Percentiles rank a stretch among this genome's conserved stretches.
Evolutionary conservation across 2,113 vertebrate species (phyloP).

Genomic region (Poeciliopsis prolifica): DNA sequence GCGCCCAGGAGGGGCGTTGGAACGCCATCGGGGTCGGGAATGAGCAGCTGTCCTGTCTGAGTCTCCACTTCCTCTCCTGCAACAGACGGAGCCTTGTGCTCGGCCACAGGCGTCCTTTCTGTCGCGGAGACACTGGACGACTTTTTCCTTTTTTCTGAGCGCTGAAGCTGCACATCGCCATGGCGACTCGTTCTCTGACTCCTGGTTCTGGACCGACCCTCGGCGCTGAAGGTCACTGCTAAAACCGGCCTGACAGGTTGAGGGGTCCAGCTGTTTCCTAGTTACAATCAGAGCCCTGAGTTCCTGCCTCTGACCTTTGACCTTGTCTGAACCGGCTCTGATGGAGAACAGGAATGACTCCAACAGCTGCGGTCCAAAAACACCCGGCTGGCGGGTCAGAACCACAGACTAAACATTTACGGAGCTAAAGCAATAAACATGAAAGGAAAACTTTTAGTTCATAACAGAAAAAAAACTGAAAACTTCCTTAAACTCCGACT

Average conservation of each 20-base stretch:
- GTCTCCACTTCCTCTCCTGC: conserved; percentile 52
- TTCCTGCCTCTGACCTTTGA: conserved; percentile 25
- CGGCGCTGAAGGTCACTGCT: neutral
- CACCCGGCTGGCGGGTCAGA: no score
- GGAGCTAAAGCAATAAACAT: no score
- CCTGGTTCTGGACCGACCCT: neutral
- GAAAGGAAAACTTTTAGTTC: neutral
- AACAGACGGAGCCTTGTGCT: conserved; percentile 62
- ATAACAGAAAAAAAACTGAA: neutral
- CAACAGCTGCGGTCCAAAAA: conserved; percentile 30
- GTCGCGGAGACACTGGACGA: conserved; percentile 5
- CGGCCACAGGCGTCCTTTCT: conserved; percentile 20
- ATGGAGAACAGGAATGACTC: conserved; percentile 13
- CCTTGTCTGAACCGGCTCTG: conserved; percentile 18
- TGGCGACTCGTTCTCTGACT: neutral
- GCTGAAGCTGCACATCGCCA: neutral
- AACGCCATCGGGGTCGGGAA: conserved; percentile 49
- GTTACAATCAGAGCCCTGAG: neutral
- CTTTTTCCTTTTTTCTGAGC: neutral
- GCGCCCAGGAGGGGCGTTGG: conserved; percentile 29
- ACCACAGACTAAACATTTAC: neutral
- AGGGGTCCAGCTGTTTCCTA: conserved; percentile 7
- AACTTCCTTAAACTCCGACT: neutral
- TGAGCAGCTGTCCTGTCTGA: conserved; percentile 61
- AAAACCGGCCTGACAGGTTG: neutral